Conservation (phyloP, 2,888 invertebrate genomes). For the Parthenolecanium corni region DNA sequence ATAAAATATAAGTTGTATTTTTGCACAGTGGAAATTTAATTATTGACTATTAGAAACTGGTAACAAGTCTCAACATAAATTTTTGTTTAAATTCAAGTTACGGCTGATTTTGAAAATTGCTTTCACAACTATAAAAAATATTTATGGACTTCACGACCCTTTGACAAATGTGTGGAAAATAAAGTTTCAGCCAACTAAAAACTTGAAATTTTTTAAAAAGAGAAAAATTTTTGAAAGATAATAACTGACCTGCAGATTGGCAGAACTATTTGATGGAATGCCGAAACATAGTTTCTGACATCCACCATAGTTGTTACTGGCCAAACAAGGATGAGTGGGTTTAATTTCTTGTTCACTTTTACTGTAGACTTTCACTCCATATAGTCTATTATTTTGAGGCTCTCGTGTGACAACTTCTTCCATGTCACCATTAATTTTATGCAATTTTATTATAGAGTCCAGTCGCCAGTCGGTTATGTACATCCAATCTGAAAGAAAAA, state of each 20-base stretch:
- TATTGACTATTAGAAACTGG: no score
- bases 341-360: constrained; percentile 58
- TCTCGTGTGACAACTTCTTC: constrained; percentile 78
- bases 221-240: not conserved
- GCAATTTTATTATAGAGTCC: constrained; percentile 81
- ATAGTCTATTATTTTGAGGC: constrained; percentile 78
- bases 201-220: no score
- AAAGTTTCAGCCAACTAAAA: no score
- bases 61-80: no score
- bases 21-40: no score
- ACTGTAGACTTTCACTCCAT: constrained; percentile 83
- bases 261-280: constrained; percentile 50
- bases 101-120: no score
- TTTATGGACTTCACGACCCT: no score
- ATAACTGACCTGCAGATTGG: constrained; percentile 3
- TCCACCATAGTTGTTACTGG: constrained; percentile 59
- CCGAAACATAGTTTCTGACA: constrained; percentile 95
- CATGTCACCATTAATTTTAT: constrained; percentile 77
- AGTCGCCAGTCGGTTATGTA: constrained; percentile 96
- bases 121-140: no score
- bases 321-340: constrained; percentile 64
- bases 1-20: no score
- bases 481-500: constrained; percentile 56
- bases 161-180: no score
- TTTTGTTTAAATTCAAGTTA: no score